Conservation (phyloP, 2,113 vertebrate genomes). For the Pandion haliaetus region DNA sequence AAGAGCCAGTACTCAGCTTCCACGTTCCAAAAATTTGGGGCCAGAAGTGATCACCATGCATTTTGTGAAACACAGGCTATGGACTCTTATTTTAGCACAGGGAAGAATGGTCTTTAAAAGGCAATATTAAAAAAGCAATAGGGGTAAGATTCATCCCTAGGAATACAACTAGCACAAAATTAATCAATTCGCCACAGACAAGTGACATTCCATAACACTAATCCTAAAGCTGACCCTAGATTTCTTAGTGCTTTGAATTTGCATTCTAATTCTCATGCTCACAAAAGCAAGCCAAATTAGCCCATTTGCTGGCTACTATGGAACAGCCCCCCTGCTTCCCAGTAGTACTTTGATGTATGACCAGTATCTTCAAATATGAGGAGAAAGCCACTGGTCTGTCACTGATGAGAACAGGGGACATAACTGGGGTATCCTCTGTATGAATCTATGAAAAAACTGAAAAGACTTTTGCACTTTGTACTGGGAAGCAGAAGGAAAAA, state of each 20-base stretch:
- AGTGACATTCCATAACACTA: background rate
- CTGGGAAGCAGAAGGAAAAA: background rate
- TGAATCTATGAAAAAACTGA: background rate
- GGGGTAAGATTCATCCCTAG: background rate
- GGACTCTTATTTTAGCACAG: background rate
- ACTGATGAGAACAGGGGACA: background rate
- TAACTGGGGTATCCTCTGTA: background rate
- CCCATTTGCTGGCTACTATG: background rate
- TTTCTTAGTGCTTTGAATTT: background rate
- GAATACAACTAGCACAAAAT: background rate
- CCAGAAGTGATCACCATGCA: background rate
- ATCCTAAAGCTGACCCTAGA: background rate
- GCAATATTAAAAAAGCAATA: background rate
- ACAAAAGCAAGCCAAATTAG: background rate
- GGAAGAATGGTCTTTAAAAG: background rate
- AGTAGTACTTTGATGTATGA: background rate
- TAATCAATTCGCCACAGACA: background rate
- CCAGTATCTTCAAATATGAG: background rate
- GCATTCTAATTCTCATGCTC: background rate
- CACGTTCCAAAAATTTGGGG: background rate
- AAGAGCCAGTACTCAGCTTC: background rate
- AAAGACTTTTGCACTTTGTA: background rate
- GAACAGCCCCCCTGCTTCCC: background rate
- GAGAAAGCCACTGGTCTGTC: background rate
- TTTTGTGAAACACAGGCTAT: background rate